These are phyloP conservation scores for Rhagoletis zephyria DNA, from an alignment of 1,140 invertebrate genomes.

Conservation along the genomic window DNA sequence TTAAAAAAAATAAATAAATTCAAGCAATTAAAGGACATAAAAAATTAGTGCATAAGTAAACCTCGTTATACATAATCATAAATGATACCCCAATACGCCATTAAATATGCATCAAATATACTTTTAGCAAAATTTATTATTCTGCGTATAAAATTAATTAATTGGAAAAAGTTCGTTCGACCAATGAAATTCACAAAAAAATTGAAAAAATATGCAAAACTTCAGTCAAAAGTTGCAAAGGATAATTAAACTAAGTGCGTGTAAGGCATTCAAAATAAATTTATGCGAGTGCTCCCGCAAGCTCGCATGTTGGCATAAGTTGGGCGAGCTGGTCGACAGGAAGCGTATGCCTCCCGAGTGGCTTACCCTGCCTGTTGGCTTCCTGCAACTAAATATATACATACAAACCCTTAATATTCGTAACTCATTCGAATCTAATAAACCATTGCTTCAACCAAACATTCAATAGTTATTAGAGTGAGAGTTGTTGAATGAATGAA, in stretches of 20 bases:
- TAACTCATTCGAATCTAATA: too few species aligned
- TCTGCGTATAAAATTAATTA: background rate
- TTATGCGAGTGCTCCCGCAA: background rate
- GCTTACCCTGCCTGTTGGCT: too few species aligned
- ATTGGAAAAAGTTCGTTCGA: background rate
- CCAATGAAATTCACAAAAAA: background rate
- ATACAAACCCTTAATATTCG: too few species aligned
- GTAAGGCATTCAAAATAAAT: background rate
- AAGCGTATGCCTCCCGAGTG: constrained; percentile 1
- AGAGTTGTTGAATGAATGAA: too few species aligned
- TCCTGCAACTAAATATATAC: too few species aligned
- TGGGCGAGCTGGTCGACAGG: background rate
- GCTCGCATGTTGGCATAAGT: background rate
- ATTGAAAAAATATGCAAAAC: background rate
- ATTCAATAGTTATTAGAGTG: too few species aligned
- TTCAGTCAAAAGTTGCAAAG: background rate
- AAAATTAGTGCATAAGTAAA: background rate
- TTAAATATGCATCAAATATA: constrained; percentile 25
- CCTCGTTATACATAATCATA: background rate
- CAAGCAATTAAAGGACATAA: too few species aligned
- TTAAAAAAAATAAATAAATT: too few species aligned
- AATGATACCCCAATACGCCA: background rate
- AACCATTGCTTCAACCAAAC: too few species aligned
- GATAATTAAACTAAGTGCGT: background rate
- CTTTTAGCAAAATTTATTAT: background rate